Percentiles rank a stretch among this genome's conserved stretches.
phyloP scores from a whole-genome alignment of 2,888 invertebrate species.

The Acrocyrtus sp. region DNA sequence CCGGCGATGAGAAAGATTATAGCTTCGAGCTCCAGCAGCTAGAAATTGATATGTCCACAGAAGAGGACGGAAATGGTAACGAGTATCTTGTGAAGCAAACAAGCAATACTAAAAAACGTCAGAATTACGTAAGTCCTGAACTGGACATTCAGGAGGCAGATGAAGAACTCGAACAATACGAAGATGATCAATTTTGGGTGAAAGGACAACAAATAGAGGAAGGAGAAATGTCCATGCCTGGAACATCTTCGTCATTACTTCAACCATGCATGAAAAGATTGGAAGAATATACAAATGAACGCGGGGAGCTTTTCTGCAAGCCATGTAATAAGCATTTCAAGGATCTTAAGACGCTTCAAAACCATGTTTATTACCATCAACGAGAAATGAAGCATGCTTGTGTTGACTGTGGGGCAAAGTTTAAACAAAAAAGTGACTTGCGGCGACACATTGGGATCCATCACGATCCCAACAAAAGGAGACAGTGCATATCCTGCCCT shows the following conservation, averaged over 20 bases:
- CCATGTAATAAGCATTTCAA: slow-evolving; percentile 38
- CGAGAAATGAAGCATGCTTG: slow-evolving; percentile 38
- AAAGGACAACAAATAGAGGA: not conserved
- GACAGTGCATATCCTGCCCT: slow-evolving; percentile 30
- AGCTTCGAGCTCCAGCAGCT: slow-evolving; percentile 39
- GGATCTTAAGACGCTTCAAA: slow-evolving; percentile 38
- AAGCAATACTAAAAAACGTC: too few relatives aligned
- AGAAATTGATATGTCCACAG: slow-evolving; percentile 34
- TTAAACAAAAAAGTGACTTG: slow-evolving; percentile 49
- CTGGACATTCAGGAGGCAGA: not conserved
- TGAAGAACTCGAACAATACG: not conserved
- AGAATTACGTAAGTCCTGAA: too few relatives aligned
- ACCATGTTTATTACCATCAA: slow-evolving; percentile 47
- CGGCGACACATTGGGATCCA: slow-evolving; percentile 41
- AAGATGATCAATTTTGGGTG: too few relatives aligned
- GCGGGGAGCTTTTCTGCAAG: slow-evolving; percentile 38
- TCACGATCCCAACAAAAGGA: slow-evolving; percentile 36
- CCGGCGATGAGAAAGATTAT: slow-evolving; percentile 25
- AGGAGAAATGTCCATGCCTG: not conserved
- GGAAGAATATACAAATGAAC: slow-evolving; percentile 44
- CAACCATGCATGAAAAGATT: slow-evolving; percentile 36
- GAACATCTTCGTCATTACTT: slow-evolving; percentile 8
- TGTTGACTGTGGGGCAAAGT: slow-evolving; percentile 37
- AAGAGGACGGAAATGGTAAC: slow-evolving; percentile 24
- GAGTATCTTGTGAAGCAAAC: too few relatives aligned